Conservation (phyloP, 2,113 vertebrate genomes). For the Plecotus auritus region DNA sequence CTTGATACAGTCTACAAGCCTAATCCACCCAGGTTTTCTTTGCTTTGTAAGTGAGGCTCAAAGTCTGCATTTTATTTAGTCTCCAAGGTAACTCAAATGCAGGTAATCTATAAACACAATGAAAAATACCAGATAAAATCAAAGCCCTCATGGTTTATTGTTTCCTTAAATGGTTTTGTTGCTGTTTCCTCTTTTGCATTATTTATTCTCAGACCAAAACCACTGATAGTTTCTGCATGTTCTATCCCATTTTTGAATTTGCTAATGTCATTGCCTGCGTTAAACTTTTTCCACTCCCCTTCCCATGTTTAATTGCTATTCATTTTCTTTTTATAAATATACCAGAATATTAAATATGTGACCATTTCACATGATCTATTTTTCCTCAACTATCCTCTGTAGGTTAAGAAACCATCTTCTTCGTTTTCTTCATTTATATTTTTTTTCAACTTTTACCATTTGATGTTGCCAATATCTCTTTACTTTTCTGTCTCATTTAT, state of each 20-base stretch:
- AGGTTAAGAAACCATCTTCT: neutral
- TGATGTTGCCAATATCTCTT: neutral
- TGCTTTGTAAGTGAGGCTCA: fast-evolving
- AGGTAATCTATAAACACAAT: neutral
- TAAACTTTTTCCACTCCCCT: neutral
- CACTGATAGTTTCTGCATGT: neutral
- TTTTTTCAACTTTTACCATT: neutral
- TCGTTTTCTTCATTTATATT: neutral
- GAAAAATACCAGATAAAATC: neutral
- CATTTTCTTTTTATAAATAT: neutral
- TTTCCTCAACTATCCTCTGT: neutral
- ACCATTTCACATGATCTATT: neutral
- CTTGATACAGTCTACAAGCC: neutral
- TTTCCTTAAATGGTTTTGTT: neutral
- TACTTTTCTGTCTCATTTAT: neutral
- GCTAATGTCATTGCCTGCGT: neutral
- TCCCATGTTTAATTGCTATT: neutral
- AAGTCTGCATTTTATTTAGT: neutral
- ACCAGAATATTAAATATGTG: neutral
- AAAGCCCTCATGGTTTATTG: neutral
- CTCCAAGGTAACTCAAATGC: neutral
- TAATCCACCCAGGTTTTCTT: neutral
- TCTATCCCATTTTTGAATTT: neutral
- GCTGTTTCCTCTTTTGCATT: neutral
- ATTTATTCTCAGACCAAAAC: neutral